Conservation (phyloP, 2,113 vertebrate species). For the Acrocephalus kingi region DNA sequence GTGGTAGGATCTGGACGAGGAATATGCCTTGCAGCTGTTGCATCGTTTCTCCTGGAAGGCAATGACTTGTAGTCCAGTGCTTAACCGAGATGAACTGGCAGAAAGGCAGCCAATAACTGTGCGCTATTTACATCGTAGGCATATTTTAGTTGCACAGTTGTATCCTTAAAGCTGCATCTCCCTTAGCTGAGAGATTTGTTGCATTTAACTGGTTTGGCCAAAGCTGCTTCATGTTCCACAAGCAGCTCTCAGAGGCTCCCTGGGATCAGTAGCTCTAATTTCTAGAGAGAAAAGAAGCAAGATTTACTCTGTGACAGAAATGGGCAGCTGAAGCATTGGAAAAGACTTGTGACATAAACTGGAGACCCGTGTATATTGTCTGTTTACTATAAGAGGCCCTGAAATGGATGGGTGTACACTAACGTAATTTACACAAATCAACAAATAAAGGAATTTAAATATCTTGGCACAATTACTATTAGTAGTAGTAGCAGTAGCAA, state of each 20-base stretch:
- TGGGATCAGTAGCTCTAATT: neutral
- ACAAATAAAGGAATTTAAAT: neutral
- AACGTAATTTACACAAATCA: neutral
- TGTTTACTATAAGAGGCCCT: neutral
- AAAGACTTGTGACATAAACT: neutral
- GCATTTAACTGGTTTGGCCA: neutral
- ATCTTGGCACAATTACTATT: neutral
- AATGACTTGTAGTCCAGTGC: neutral
- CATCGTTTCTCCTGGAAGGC: neutral
- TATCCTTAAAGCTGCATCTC: neutral
- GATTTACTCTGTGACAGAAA: neutral
- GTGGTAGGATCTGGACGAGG: neutral
- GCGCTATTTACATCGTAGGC: neutral
- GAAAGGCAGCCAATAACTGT: neutral
- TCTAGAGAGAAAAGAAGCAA: neutral
- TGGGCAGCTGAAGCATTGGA: neutral
- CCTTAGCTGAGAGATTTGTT: neutral
- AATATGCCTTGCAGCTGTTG: neutral
- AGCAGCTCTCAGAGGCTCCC: neutral
- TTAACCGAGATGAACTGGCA: neutral
- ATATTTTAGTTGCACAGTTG: neutral
- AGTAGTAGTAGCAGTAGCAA: neutral
- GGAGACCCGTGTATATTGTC: neutral
- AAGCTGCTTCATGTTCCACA: neutral
- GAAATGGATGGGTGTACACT: neutral